Conservation (phyloP, 2,888 invertebrate species). For the Drosophila testacea region DNA sequence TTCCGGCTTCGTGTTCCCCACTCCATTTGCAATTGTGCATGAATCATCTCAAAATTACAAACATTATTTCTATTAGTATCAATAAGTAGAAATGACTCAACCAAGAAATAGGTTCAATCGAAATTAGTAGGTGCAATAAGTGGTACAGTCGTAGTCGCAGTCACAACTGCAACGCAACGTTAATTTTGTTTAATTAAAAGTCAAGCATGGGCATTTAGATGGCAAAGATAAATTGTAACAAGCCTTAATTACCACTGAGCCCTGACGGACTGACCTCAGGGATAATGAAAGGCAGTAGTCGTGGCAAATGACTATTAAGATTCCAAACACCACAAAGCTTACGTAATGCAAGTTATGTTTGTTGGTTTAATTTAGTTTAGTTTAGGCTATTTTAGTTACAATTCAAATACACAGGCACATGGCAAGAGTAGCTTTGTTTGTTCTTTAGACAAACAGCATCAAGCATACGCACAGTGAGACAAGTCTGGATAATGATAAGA, state of each 20-base stretch:
- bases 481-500: slow-evolving; percentile 40
- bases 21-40: too few species aligned
- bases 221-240: slow-evolving; percentile 55
- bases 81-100: slow-evolving; percentile 16
- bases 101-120: not conserved
- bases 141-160: slow-evolving; percentile 13
- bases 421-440: not conserved
- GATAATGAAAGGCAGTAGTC: slow-evolving; percentile 17
- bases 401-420: not conserved
- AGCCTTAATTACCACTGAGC: slow-evolving; percentile 62
- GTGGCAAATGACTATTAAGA: slow-evolving; percentile 58
- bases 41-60: not conserved
- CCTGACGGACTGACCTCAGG: slow-evolving; percentile 36
- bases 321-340: slow-evolving; percentile 41
- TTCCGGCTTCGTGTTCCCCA: not conserved
- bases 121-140: slow-evolving; percentile 16
- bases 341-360: slow-evolving; percentile 56
- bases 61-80: not conserved
- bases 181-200: slow-evolving; percentile 65
- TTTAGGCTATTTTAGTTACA: slow-evolving; percentile 4
- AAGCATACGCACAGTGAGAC: slow-evolving; percentile 15
- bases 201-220: slow-evolving; percentile 52
- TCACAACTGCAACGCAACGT: slow-evolving; percentile 19
- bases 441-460: slow-evolving; percentile 5
- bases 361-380: slow-evolving; percentile 16